Base-by-base conservation (phyloP, 2,797 vertebrate genomes). In the Lepus oiostolus region DNA sequence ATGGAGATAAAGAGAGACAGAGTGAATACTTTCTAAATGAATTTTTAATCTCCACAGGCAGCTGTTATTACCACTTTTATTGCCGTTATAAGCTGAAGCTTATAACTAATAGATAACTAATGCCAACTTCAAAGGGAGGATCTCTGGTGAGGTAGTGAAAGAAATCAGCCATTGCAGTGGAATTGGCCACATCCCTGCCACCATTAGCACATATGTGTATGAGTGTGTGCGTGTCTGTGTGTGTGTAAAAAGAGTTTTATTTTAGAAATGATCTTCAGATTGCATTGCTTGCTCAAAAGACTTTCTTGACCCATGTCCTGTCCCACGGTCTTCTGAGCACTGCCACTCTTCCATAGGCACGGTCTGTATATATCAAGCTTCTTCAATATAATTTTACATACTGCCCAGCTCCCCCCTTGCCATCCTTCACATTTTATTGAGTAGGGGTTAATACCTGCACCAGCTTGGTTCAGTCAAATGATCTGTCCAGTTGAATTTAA, bases 1-100 rank as follows among this genome's bases (percentile, higher is more conserved):
- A 71, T 17, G 28, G 7, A 76, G 11, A 63, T 86, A 30, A 76
- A 76, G 21, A 85, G 24, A 22, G 5, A 88, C 2, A 54, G 4
- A 85, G 17, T 30, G 72, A 91, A 19, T 90, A 93, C 26, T 84
- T 88, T 50, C 21, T 72, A 47, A 82, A 63, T 6, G 72, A 85
- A 93, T 81, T 38, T 91, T 77, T 74, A 79, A 74, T 63, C 28
- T 28, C 30, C 13, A 24, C 4, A 47, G 26, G 10, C 3, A 85
- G 24, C 47, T 68, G 17, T 92, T 81, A 38, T 30, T 67, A 30
- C 28, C 28, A 63, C 83, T 81, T 88, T 30, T 77, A 85, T 65
- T 38, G 22, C 12, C 68, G 50, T 63, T 82, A 71, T 58, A 89
- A 71, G 54, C 22, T 14, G 38, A 63, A 26, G 26, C 62, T 77